Conservation (phyloP, 2,113 vertebrate species). For the Sula dactylatra region DNA sequence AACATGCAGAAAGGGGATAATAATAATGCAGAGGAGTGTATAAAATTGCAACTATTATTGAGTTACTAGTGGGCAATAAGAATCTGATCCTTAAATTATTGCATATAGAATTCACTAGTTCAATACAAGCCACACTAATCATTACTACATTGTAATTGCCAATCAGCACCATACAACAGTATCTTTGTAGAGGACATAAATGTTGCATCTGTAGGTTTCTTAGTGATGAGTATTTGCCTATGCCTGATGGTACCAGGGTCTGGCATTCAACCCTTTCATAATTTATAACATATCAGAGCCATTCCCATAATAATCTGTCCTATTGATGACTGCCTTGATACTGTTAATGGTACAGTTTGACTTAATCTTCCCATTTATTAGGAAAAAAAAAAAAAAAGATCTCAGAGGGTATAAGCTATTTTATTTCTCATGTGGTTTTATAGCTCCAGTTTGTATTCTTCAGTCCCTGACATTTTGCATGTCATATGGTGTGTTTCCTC, state of each 20-base stretch:
- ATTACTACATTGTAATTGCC: not conserved
- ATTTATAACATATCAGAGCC: not conserved
- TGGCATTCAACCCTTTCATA: not conserved
- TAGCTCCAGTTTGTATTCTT: constrained; percentile 21
- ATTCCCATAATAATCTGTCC: not conserved
- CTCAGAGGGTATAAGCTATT: not conserved
- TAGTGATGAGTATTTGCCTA: not conserved
- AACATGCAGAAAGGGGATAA: not conserved
- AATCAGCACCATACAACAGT: not conserved
- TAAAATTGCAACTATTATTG: not conserved
- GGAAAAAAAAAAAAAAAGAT: not conserved
- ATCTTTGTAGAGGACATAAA: not conserved
- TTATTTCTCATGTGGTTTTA: constrained; percentile 33
- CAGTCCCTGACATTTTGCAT: constrained; percentile 61
- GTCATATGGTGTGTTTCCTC: constrained; percentile 62
- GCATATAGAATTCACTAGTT: not conserved
- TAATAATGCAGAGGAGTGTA: not conserved
- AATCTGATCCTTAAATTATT: not conserved
- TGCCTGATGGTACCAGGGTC: not conserved
- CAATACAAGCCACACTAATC: not conserved
- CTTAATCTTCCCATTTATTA: constrained; percentile 32
- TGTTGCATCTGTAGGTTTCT: not conserved
- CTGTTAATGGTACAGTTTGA: not conserved
- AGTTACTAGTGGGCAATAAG: not conserved
- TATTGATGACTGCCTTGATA: not conserved